A percentile compares a stretch with the other conserved stretches of the same genome.
Evolutionary conservation across 2,113 vertebrate genomes (phyloP).

Genomic region (Petaurus breviceps): DNA sequence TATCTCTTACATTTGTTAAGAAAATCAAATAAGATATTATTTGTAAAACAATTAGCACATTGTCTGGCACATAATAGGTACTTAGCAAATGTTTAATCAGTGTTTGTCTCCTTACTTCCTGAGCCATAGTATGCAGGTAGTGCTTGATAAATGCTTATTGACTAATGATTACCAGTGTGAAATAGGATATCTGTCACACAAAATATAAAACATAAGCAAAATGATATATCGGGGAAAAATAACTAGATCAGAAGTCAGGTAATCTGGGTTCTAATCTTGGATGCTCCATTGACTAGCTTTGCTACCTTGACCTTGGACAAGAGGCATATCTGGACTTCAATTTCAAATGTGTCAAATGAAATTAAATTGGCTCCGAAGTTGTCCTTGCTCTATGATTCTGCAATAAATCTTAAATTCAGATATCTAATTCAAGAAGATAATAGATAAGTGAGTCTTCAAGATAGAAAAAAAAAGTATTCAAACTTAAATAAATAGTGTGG

Average conservation of each 20-base stretch:
- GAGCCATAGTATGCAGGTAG: background rate
- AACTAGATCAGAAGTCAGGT: background rate
- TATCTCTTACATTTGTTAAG: background rate
- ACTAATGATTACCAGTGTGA: background rate
- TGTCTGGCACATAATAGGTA: background rate
- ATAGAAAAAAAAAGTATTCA: background rate
- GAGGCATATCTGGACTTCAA: background rate
- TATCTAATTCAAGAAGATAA: background rate
- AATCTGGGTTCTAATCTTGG: background rate
- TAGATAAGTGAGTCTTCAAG: background rate
- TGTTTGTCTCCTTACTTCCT: background rate
- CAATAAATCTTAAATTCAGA: background rate
- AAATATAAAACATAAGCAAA: background rate
- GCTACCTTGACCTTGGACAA: background rate
- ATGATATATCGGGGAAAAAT: background rate
- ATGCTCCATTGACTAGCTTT: background rate
- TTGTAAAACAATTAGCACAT: background rate
- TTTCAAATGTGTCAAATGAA: background rate
- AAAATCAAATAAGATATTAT: background rate
- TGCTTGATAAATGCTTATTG: background rate
- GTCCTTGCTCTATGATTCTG: background rate
- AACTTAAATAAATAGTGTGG: background rate
- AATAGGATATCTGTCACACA: background rate
- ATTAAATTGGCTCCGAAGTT: background rate
- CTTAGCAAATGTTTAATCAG: no score